Conservation (phyloP, 2,797 vertebrate species). For the Rhinella marina region DNA sequence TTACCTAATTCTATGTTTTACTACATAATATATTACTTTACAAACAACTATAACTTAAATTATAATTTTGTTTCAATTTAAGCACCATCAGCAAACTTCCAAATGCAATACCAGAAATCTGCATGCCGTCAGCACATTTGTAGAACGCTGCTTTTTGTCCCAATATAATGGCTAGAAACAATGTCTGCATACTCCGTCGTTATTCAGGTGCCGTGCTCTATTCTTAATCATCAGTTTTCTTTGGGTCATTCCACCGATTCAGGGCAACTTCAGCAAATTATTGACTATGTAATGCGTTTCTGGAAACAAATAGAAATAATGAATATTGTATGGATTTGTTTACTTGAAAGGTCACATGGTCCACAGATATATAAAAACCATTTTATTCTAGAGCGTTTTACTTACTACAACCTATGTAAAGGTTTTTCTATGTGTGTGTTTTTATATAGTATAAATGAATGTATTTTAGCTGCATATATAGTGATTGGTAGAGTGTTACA, state of each 20-base stretch:
- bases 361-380: not conserved
- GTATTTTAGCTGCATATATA: not conserved
- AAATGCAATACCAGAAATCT: constrained; percentile 46
- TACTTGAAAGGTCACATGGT: constrained; percentile 16
- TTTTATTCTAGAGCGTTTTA: not conserved
- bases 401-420: not conserved
- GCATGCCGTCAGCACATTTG: constrained; percentile 47
- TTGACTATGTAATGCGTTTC: constrained; percentile 14
- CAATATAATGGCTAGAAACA: constrained; percentile 37
- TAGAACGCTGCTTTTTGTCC: constrained; percentile 19
- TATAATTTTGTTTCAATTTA: constrained; percentile 32
- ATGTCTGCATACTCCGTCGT: constrained; percentile 22
- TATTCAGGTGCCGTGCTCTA: constrained; percentile 30
- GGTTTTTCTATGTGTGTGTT: not conserved
- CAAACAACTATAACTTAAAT: constrained; percentile 32
- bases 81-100: constrained; percentile 53
- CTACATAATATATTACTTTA: constrained; percentile 35
- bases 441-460: constrained; percentile 4
- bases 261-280: constrained; percentile 37
- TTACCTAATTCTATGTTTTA: not conserved
- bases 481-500: not conserved
- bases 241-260: constrained; percentile 40
- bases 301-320: constrained; percentile 8
- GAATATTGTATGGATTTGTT: constrained; percentile 34
- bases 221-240: constrained; percentile 36